Conservation (phyloP, 2,888 invertebrate genomes). For the Parapristionchus giblindavisi region DNA sequence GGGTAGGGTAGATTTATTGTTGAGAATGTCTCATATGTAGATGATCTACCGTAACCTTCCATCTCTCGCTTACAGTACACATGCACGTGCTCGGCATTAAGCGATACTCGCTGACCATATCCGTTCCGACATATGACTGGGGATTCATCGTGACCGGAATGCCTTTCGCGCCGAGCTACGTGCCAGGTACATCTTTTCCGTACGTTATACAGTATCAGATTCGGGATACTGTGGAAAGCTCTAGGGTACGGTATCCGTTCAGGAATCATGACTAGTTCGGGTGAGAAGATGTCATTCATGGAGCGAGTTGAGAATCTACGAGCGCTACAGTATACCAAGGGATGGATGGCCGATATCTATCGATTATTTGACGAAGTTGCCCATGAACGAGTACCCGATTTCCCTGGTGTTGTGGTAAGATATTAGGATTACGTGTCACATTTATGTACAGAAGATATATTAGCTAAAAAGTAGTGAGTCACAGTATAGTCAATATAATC, state of each 20-base stretch:
- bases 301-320: constrained; percentile 6
- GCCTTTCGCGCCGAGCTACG: constrained; percentile 18
- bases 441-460: not conserved
- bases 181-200: not conserved
- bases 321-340: not conserved
- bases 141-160: constrained; percentile 26
- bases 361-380: constrained; percentile 1
- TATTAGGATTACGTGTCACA: not conserved
- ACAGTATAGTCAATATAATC: too few species aligned
- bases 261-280: constrained; percentile 27
- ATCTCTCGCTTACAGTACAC: not conserved
- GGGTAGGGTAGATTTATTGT: too few species aligned
- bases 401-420: constrained; percentile 18
- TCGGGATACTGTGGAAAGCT: not conserved
- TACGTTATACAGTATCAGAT: not conserved
- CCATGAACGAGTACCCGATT: not conserved
- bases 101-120: constrained; percentile 21
- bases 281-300: constrained; percentile 26
- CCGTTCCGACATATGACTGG: constrained; percentile 29
- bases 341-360: constrained; percentile 23
- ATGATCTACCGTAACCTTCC: too few species aligned
- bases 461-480: too few species aligned
- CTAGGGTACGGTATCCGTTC: too few species aligned
- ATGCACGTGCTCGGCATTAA: constrained; percentile 23
- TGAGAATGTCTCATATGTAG: too few species aligned